Percentiles rank a stretch among this genome's conserved stretches.
phyloP scores from a whole-genome alignment of 2,888 invertebrate species.

The Leucania comma region DNA sequence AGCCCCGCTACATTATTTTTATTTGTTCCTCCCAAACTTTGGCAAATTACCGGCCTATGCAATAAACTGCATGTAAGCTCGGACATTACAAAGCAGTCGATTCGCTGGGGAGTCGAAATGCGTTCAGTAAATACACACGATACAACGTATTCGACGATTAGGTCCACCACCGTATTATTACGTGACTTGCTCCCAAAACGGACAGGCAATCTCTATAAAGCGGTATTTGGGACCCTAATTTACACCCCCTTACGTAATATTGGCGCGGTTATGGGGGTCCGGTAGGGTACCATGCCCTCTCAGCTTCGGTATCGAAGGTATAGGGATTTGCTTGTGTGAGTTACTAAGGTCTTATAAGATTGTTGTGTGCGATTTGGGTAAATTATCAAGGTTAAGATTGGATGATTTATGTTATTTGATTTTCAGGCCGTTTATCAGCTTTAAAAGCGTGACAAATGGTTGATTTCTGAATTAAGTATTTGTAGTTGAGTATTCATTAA shows the following conservation, averaged over 20 bases:
- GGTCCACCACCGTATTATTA: constrained; percentile 85
- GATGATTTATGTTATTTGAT: background rate
- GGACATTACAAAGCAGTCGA: constrained; percentile 42
- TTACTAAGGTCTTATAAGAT: constrained; percentile 20
- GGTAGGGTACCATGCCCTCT: constrained; percentile 71
- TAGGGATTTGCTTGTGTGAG: constrained; percentile 36
- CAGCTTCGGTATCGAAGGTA: constrained; percentile 64
- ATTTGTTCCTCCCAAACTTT: constrained; percentile 26
- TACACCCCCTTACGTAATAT: constrained; percentile 88
- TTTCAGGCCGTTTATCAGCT: background rate
- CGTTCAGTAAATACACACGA: constrained; percentile 76
- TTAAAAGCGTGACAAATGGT: background rate
- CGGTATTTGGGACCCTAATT: constrained; percentile 88
- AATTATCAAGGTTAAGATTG: constrained; percentile 17
- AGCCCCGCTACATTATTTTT: background rate
- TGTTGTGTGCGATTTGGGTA: constrained; percentile 24
- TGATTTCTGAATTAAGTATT: too few species aligned
- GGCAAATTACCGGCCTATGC: constrained; percentile 36
- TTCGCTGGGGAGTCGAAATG: constrained; percentile 59
- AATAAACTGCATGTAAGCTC: constrained; percentile 61
- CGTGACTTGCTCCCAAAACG: constrained; percentile 85
- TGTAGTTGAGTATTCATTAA: background rate
- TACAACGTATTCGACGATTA: constrained; percentile 76
- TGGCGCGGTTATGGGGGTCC: constrained; percentile 84
- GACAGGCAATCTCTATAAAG: constrained; percentile 87